Evolutionary conservation across 2,113 vertebrate species (phyloP), one percentile per base, ranked within the genome.

Genomic region (Apodemus speciosus): DNA sequence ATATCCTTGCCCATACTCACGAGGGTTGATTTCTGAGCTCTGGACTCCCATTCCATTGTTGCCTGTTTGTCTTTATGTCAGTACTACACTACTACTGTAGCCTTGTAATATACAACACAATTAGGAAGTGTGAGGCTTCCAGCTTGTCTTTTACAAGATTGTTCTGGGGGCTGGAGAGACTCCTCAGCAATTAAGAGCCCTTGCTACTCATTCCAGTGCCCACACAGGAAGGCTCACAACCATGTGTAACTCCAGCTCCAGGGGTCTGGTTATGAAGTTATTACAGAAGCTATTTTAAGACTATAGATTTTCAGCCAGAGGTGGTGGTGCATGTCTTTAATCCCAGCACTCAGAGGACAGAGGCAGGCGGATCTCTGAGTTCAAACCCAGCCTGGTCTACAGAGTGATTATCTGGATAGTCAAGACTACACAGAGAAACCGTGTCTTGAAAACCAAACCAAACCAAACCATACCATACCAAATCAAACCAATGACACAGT

Each of bases 241-340:
- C 51, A 40, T 13, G 4, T 81, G 23, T 43, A 18, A 60, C 13
- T 83, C 21, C 56, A 62, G 38, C 23, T 20, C 23, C 56, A 43
- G 80, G 25, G 38, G 14, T 66, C 68, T 49, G 32, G 38, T 9
- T 43, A 9, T 77, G 38, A 84, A 90, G 76, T 30, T 92, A 40
- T 79, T 77, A 88, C 73, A 40, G 56, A 68, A 92, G 66, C 27
- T 73, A 53, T 84, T 60, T 90, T 79, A 88, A 14, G 38, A 51
- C 35, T 60, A 89, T n/a, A 62, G 53, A 83, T 66, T 35, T 38
- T 38, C 35, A 69, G 68, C 16, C 35, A n/a, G n/a, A n/a, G 66
- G 66, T 69, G 66, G 66, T n/a, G 2, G 66, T 35, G 15, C 66
- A n/a, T 8, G 16, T 16, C 32, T 69, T 69, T 69, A 69, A 69